Base-by-base conservation (phyloP, 2,113 vertebrate genomes). In the Taurulus bubalis region DNA sequence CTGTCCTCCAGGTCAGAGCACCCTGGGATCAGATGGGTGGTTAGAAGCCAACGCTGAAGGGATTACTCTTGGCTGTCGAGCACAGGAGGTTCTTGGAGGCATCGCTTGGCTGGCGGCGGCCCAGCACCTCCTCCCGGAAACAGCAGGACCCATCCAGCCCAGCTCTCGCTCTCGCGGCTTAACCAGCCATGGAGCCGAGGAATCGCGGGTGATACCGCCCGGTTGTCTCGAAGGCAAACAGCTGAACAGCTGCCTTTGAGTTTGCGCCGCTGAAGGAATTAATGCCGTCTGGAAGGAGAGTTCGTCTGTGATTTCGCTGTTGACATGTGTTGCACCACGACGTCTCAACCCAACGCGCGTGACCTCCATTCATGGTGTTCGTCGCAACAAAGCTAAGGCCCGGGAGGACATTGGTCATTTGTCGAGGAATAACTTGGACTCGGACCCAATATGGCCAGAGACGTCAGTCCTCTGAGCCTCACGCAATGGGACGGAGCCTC, bases 371-470 rank as follows among this genome's bases (percentile, higher is more conserved):
- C 84, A 86, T 92, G 92, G 86, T 88, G 66, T 66, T 71, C 38
- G 11, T 58, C 69, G 45, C 67, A 77, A 10, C 49, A 36, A 71
- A 82, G 0, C 5, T 84, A 85, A 93, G 76, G 65, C 83, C 71
- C 78, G 55, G 71, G 55, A 53, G 76, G 64, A 84, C 67, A 15
- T 26, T 26, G 55, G 10, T 83, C 24, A 26, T 51, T 77, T 77
- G 0, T 58, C 67, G 3, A 79, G 68, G 62, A 81, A 71, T 78
- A 78, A 66, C 36, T 73, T 71, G 75, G 75, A 79, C 78, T 71
- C 26, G 3, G 67, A 81, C 66, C 79, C 59, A 86, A 71, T 7
- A 95, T 94, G 94, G 85, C 81, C 81, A 91, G 87, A 88, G 90
- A 88, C 60, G 49, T 85, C 40, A 3, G 59, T 82, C 82, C 72